Evolutionary conservation across 92 coral and sea anemone genomes (phyloP).

Genomic region (Zoanthus gigantus): DNA sequence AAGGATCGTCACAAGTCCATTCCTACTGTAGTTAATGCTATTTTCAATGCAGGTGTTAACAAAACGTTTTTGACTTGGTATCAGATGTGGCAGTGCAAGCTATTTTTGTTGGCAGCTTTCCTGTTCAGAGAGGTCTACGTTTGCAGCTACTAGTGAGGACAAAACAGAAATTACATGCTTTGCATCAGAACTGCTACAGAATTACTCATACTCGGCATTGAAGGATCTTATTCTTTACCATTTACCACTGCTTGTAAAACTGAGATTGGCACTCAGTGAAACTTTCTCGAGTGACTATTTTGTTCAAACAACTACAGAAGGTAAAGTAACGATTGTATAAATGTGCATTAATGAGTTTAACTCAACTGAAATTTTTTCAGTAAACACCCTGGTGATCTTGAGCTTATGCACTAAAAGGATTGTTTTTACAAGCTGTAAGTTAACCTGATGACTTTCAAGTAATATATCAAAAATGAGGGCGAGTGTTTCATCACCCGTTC

Average conservation of each 20-base stretch:
- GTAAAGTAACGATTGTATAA: not conserved
- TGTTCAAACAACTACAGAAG: slow-evolving; percentile 31
- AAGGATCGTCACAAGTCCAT: too few relatives aligned
- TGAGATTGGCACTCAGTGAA: not conserved
- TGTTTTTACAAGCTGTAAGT: too few relatives aligned
- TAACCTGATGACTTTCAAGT: too few relatives aligned
- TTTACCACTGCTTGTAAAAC: not conserved
- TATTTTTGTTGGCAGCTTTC: slow-evolving; percentile 41
- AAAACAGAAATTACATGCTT: not conserved
- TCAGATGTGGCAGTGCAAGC: slow-evolving; percentile 37
- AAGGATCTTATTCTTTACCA: not conserved
- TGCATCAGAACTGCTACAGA: slow-evolving; percentile 37
- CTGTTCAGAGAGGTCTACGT: slow-evolving; percentile 1
- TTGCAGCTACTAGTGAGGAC: not conserved
- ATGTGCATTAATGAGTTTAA: too few relatives aligned
- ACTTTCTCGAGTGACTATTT: slow-evolving; percentile 35
- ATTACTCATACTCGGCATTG: not conserved
- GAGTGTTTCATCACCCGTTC: too few relatives aligned
- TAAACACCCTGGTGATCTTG: too few relatives aligned
- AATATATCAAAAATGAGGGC: too few relatives aligned
- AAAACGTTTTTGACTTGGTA: not conserved
- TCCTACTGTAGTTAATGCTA: not conserved
- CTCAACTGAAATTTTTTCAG: too few relatives aligned
- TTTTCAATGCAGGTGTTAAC: not conserved
- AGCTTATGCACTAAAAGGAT: too few relatives aligned